Evolutionary conservation across 2,113 vertebrate genomes (phyloP), one percentile per base, ranked within the genome.

Genomic region (Oryzias melastigma): DNA sequence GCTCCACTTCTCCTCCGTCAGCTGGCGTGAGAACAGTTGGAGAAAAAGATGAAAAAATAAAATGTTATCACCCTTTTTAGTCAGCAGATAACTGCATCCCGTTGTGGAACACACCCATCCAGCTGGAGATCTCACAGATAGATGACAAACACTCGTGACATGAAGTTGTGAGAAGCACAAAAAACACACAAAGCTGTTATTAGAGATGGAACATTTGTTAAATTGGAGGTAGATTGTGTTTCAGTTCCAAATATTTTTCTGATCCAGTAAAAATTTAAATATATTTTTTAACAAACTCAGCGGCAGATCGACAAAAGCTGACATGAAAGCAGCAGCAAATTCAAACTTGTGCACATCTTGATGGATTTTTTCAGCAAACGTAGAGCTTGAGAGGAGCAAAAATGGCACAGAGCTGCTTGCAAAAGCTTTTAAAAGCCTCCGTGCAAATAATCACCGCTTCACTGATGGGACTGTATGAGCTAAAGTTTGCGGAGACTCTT

Each of bases 1-100:
- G 84, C 90, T 95, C 96, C 94, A 98, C 60, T 95, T 97, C 70
- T 97, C 97, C 67, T 97, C 95, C 0, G 91, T 93, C 81, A 96
- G 69, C 95, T 98, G 86, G 35, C 5, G 29, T 0, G 64, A 5
- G 51, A 54, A 44, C 43, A 45, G 2, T 18, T 3, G 20, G 4
- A 41, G 3, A 8, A 59, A 12, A 52, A 4, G 50, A 35, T 4
- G 22, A 8, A 27, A 46, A 1, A 3, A 22, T 14, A 52, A 17
- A 65, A 18, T 4, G 27, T 46, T 0, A 45, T 1, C 1, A 14
- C 27, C 14, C 18, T 14, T 20, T 50, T 43, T 15, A 16, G 42
- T 22, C 19, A 8, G 5, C 10, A 18, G 49, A 8, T 52, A 58
- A 63, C 7, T 58, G 60, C 58, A 62, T 53, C 40, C 16, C 18